phyloP scores from a whole-genome alignment of 23 tunicate species.

The Oikopleura dioica region DNA sequence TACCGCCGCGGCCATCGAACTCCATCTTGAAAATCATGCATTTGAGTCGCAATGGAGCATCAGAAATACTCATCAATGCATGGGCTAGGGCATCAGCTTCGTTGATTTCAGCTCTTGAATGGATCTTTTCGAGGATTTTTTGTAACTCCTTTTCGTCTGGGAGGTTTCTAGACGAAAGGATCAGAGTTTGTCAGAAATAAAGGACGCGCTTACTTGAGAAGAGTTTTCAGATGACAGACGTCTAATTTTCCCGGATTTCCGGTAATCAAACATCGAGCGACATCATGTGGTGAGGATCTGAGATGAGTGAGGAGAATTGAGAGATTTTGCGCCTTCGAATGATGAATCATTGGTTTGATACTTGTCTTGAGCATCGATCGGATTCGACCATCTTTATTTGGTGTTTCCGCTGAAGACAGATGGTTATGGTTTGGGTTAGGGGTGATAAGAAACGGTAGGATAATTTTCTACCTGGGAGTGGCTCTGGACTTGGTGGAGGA shows the following conservation, averaged over 20 bases:
- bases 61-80: neutral
- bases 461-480: too few species aligned
- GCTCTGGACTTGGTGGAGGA: too few species aligned
- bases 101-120: neutral
- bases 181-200: neutral
- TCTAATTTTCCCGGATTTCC: neutral
- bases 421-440: conserved; percentile 6
- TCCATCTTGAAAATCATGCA: neutral
- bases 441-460: neutral
- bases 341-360: neutral
- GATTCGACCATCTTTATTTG: neutral
- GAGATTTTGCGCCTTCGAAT: neutral
- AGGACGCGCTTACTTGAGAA: neutral
- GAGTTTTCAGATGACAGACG: neutral
- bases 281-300: neutral
- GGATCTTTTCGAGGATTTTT: neutral
- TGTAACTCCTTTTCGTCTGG: neutral
- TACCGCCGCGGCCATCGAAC: neutral
- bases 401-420: neutral
- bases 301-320: neutral
- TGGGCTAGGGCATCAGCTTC: neutral
- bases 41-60: neutral
- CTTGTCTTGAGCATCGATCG: neutral
- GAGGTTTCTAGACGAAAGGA: neutral
- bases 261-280: neutral